Base-by-base conservation (phyloP, 2,888 invertebrate species). In the Polydrusus pterygomalis region DNA sequence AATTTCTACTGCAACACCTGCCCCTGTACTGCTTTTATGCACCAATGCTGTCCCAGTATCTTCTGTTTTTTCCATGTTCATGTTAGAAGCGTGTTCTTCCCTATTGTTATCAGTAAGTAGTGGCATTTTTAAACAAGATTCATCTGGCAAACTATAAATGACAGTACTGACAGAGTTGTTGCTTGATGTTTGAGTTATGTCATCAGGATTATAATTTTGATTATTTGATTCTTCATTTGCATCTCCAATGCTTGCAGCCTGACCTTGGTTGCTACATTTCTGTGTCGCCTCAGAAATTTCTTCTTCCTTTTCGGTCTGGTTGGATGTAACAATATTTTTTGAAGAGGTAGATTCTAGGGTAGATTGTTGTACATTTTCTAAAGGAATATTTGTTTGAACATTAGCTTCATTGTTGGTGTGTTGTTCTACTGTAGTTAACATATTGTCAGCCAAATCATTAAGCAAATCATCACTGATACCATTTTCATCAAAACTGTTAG, bases 391-490 rank as follows among this genome's bases (percentile, higher is more conserved):
- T 30, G 3, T 11, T 49, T 2, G 11, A 15, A n/a, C 2, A 1
- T 64, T 25, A 47, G 49, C 9, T 18, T 34, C 8, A 10, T 10
- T 10, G n/a, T n/a, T 49, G 13, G 1, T 6, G 8, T 25, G 47
- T 15, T 64, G 17, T 38, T 70, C 62, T 30, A 62, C 17, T 62
- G 45, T 47, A 43, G n/a, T 40, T n/a, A 71, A 54, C 10, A 71
- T 43, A 34, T 74, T 18, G 58, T 77, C 74, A n/a, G 74, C 77
- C 13, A 77, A 25, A 25, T 74, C 51, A 43, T 65, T 70, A 9
- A 77, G 67, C n/a, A 77, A 18, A 10, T 77, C 77, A 70, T 77
- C 77, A 67, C 73, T 70, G 7, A 77, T 40, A 47, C 72, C 72
- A 68, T 72, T 60, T 38, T 75, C 75, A 54, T 75, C 75, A 63